Base-by-base conservation (phyloP, 1,140 invertebrate species). In the Microvelia longipes region DNA sequence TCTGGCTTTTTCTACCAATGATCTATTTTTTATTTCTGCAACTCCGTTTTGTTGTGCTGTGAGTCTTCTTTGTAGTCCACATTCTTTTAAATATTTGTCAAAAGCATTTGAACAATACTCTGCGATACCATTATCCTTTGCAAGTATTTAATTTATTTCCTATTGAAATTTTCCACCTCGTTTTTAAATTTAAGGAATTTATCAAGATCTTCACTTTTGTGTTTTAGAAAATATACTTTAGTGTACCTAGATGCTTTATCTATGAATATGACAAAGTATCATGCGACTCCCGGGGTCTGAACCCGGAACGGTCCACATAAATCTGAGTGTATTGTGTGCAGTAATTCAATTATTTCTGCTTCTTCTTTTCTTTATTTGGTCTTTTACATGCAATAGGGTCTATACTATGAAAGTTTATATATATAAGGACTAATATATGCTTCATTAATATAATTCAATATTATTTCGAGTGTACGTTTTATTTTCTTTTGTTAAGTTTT, bases 31-130 rank as follows among this genome's bases (percentile, higher is more conserved):
- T 68, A 77, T 64, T 71, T 80, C 79, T 2, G 75, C 72, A 13
- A 73, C 67, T n/a, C 77, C 79, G 71, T 80, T 80, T 64, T 74
- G 72, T 66, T 77, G 67, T 63, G 79, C 71, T 66, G n/a, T 72
- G 68, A 24, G 75, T 75, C n/a, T 27, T 71, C 30, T 5, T 50
- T 50, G 35, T 11, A 50, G 5, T 50, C 35, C 35, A 19, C 35
- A 50, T 11, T 50, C 19, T 50, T 5, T 19, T 5, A 50, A 19
- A 19, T 50, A 50, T 5, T 50, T 50, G 35, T 50, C 19, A 50
- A 50, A 50, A 11, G 5, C 35, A 19, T 50, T 50, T 50, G 35
- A 50, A 50, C 35, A 50, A 50, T 50, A 50, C 19, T 50, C 35
- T 11, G 35, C 35, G n/a, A n/a, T 50, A 5, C 35, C 19, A 11